Percentiles rank a stretch among this genome's conserved stretches.
Conservation (phyloP, 2,888 invertebrate genomes). For the Sympetrum striolatum region DNA sequence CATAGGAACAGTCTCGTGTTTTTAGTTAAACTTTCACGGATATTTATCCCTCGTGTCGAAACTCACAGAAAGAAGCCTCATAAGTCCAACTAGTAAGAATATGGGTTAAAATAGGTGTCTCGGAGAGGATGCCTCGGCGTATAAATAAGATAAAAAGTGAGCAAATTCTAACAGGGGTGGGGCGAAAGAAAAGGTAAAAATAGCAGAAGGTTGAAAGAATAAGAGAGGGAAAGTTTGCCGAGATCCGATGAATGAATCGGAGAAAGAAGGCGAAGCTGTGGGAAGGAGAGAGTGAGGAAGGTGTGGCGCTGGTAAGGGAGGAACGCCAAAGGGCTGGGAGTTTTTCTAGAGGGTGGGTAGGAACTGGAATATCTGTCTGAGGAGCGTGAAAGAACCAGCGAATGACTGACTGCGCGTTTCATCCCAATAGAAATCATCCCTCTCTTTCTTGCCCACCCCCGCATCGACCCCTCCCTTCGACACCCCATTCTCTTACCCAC, state of each 20-base stretch:
- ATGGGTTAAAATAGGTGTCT: no score
- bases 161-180: background rate
- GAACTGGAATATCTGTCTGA: slow-evolving; percentile 1
- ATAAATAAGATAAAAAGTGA: no score
- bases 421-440: slow-evolving; percentile 11
- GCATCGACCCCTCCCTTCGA: background rate
- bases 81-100: no score
- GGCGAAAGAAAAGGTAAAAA: background rate
- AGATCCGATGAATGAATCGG: background rate
- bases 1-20: no score
- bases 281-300: background rate
- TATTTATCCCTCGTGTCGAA: no score
- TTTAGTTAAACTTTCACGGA: no score
- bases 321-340: background rate
- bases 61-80: no score
- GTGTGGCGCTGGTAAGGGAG: background rate
- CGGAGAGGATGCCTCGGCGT: no score
- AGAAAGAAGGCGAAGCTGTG: background rate
- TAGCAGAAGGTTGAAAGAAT: background rate
- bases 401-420: slow-evolving; percentile 23
- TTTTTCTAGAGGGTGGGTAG: background rate
- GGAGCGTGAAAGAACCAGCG: slow-evolving; percentile 7
- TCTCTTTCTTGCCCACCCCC: background rate
- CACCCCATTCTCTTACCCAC: background rate
- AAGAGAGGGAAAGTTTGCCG: background rate